These are phyloP conservation scores for Cerceris rybyensis DNA, from an alignment of 2,888 invertebrate genomes.

Conservation along the genomic window DNA sequence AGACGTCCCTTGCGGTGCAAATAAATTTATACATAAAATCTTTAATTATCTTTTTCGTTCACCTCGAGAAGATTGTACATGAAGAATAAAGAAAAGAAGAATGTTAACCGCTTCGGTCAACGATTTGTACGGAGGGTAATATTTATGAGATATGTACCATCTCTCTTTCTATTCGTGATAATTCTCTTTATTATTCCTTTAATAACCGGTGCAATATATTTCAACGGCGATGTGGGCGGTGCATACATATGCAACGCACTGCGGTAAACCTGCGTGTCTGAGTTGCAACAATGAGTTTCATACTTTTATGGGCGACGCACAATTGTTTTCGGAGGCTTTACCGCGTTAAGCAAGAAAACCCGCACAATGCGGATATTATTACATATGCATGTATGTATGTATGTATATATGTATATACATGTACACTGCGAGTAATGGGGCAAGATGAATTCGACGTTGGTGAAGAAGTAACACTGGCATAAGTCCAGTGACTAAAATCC, in stretches of 20 bases:
- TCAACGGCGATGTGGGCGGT: constrained; percentile 33
- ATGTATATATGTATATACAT: background rate
- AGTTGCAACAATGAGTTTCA: constrained; percentile 24
- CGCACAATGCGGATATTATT: background rate
- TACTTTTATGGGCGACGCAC: constrained; percentile 20
- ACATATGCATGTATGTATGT: background rate
- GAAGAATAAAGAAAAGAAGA: constrained; percentile 3
- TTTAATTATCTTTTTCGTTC: constrained; percentile 28
- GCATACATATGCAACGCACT: constrained; percentile 27
- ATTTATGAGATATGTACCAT: background rate
- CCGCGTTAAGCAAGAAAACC: constrained; percentile 5
- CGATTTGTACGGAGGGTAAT: background rate
- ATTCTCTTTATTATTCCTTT: constrained; percentile 57
- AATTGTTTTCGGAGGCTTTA: constrained; percentile 31
- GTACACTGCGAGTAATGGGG: constrained; percentile 30
- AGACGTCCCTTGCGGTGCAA: background rate
- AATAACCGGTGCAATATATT: constrained; percentile 44
- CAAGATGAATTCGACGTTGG: background rate
- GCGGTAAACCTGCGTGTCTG: constrained; percentile 7
- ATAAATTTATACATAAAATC: constrained; percentile 1
- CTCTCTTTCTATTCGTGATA: constrained; percentile 37
- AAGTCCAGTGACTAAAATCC: constrained; percentile 70
- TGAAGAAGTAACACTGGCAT: constrained; percentile 68
- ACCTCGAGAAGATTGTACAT: constrained; percentile 5
- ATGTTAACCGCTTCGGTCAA: constrained; percentile 27